Evolutionary conservation across 2,888 invertebrate species (phyloP).

Genomic region (Caenorhabditis plicata): DNA sequence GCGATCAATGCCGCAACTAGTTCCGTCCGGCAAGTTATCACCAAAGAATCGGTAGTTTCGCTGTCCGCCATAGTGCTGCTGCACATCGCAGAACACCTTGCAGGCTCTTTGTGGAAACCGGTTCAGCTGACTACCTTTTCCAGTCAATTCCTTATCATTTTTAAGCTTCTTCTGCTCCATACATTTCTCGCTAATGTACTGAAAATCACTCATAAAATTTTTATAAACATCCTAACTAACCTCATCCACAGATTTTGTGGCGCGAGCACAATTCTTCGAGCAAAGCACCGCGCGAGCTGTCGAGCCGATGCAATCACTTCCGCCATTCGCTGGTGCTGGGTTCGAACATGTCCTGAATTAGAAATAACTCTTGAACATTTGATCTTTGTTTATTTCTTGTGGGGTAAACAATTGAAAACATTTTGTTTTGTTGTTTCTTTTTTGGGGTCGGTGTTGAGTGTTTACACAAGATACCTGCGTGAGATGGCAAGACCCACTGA

Average conservation of each 20-base stretch:
- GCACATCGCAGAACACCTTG: constrained; percentile 65
- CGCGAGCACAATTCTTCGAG: constrained; percentile 45
- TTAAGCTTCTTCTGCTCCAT: constrained; percentile 58
- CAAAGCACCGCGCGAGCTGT: constrained; percentile 56
- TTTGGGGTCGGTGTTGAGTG: too few relatives aligned
- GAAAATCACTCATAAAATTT: constrained; percentile 21
- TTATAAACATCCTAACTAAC: constrained; percentile 30
- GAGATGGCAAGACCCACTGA: constrained; percentile 35
- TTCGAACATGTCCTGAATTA: constrained; percentile 54
- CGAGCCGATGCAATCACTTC: constrained; percentile 59
- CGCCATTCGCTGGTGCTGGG: constrained; percentile 63
- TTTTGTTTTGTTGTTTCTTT: too few relatives aligned
- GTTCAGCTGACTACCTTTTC: constrained; percentile 61
- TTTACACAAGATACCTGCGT: constrained; percentile 4
- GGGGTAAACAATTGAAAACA: too few relatives aligned
- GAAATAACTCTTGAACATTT: too few relatives aligned
- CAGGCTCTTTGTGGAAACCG: constrained; percentile 63
- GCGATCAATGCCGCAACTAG: constrained; percentile 62
- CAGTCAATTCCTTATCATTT: constrained; percentile 62
- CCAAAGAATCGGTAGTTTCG: constrained; percentile 65
- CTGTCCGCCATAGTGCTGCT: constrained; percentile 50
- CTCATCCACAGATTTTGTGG: constrained; percentile 55
- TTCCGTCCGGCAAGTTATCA: constrained; percentile 65
- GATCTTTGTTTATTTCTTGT: too few relatives aligned
- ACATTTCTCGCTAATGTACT: constrained; percentile 61